A percentile compares a stretch with the other conserved stretches of the same genome.
Evolutionary conservation across 2,797 vertebrate species (phyloP).

Genomic region (Sparidentex hasta): DNA sequence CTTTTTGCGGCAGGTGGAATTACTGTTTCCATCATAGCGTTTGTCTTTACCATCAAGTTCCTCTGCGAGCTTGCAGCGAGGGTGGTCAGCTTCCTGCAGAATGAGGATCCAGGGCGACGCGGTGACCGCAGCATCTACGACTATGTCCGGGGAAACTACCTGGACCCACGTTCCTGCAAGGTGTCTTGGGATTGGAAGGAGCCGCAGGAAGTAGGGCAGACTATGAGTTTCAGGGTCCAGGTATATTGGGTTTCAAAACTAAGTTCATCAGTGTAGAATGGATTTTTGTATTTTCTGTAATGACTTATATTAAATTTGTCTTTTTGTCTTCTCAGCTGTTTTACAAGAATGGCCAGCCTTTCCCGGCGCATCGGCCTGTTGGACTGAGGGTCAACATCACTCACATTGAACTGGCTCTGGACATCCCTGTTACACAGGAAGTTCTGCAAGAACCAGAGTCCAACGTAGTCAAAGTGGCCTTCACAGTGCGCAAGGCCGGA

Average conservation of each 20-base stretch:
- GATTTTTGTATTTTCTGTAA: neutral
- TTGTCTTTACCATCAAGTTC: conserved; percentile 99
- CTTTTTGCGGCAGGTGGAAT: conserved; percentile 91
- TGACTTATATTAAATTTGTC: neutral
- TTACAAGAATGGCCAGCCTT: conserved; percentile 98
- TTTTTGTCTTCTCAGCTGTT: conserved; percentile 87
- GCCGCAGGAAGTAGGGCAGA: conserved; percentile 98
- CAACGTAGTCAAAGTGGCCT: conserved; percentile 96
- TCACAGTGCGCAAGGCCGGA: conserved; percentile 97
- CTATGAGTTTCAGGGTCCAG: conserved; percentile 98
- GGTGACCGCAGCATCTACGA: conserved; percentile 98
- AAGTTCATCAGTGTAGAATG: neutral
- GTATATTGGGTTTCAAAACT: conserved; percentile 70
- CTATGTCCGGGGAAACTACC: conserved; percentile 98
- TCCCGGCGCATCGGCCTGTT: conserved; percentile 93
- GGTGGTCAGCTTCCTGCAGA: conserved; percentile 98
- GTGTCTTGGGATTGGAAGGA: conserved; percentile 99
- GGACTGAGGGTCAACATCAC: conserved; percentile 96
- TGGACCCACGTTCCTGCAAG: conserved; percentile 98
- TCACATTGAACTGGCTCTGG: conserved; percentile 95
- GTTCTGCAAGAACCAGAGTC: conserved; percentile 95
- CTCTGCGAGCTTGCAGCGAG: conserved; percentile 98
- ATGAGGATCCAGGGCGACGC: conserved; percentile 96
- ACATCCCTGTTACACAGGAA: conserved; percentile 97
- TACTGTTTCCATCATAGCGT: conserved; percentile 98